These are phyloP conservation scores for Prinia subflava DNA, from an alignment of 2,113 vertebrate species.

Conservation along the genomic window DNA sequence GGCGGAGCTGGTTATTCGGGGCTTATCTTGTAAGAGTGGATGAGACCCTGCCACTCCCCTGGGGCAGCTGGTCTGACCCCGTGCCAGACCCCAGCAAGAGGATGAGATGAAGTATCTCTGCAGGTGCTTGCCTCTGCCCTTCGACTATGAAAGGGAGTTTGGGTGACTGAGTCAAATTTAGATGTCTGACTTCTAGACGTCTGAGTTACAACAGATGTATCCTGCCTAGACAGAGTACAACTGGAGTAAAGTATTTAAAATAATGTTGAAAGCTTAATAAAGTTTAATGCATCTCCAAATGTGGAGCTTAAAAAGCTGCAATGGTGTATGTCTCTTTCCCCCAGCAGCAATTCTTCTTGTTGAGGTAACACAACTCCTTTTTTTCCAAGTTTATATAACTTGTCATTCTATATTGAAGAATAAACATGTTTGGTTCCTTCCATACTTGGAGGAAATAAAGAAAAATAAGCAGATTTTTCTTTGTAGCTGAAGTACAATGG, in stretches of 20 bases:
- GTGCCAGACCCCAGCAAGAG: accelerated
- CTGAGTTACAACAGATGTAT: neutral
- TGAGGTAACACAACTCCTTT: neutral
- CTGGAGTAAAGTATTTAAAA: neutral
- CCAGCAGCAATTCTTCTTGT: neutral
- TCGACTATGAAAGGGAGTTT: neutral
- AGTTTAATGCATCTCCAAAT: neutral
- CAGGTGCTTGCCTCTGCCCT: neutral
- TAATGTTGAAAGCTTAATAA: neutral
- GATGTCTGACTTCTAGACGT: neutral
- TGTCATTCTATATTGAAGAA: neutral
- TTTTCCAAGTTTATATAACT: neutral
- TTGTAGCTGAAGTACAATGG: neutral
- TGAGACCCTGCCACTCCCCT: neutral
- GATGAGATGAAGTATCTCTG: neutral
- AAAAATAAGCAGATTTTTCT: neutral
- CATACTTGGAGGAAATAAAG: neutral
- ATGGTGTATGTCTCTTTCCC: neutral
- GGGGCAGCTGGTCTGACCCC: neutral
- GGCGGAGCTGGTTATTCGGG: accelerated
- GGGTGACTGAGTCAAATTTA: neutral
- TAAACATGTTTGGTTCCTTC: neutral
- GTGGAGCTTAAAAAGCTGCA: neutral
- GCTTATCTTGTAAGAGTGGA: neutral
- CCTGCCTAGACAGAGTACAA: neutral